Conservation (phyloP, 2,113 vertebrate genomes). For the Conger conger region DNA sequence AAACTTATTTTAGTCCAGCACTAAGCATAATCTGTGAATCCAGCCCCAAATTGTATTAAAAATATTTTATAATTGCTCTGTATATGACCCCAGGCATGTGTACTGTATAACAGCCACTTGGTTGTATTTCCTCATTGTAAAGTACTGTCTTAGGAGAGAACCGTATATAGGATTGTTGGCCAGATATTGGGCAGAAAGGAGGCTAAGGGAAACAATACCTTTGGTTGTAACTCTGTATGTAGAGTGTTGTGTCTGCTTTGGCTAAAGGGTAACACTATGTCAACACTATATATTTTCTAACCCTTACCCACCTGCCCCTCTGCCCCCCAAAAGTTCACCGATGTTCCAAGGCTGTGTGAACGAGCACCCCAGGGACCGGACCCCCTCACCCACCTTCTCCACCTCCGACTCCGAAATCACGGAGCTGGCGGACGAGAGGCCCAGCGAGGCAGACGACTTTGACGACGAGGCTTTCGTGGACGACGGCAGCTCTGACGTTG, state of each 20-base stretch:
- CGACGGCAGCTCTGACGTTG: constrained; percentile 93
- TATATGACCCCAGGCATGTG: too few relatives aligned
- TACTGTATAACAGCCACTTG: not conserved
- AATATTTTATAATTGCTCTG: too few relatives aligned
- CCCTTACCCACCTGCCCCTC: too few relatives aligned
- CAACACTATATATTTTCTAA: not conserved
- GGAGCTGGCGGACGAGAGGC: constrained; percentile 94
- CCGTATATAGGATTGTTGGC: too few relatives aligned
- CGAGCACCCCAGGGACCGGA: constrained; percentile 93
- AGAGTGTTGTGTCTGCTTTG: not conserved
- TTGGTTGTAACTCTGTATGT: not conserved
- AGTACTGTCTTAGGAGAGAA: not conserved
- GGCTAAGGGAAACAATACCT: too few relatives aligned
- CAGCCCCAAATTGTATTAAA: too few relatives aligned
- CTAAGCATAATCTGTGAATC: too few relatives aligned
- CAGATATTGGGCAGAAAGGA: too few relatives aligned
- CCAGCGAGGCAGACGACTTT: constrained; percentile 94
- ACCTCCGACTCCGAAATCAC: constrained; percentile 98
- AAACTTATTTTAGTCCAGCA: too few relatives aligned
- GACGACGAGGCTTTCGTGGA: constrained; percentile 98
- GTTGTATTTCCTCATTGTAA: not conserved
- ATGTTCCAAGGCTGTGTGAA: constrained; percentile 99
- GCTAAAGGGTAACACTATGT: not conserved
- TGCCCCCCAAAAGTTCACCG: constrained; percentile 82
- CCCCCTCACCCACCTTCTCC: constrained; percentile 98